A percentile compares a stretch with the other conserved stretches of the same genome.
Conservation (phyloP, 2,888 invertebrate genomes). For the Euzophera pinguis region DNA sequence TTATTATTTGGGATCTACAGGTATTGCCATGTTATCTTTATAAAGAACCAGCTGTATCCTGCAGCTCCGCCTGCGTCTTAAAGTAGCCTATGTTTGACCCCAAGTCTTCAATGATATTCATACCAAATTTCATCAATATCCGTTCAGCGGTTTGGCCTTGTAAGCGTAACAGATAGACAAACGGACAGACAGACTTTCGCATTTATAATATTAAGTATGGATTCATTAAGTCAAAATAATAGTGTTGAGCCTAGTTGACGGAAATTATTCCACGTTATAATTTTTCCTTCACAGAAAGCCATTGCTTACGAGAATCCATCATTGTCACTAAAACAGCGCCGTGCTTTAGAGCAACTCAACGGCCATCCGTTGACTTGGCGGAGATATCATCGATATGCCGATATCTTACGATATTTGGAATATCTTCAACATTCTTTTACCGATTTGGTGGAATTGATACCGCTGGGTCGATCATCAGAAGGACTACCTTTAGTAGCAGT, state of each 20-base stretch:
- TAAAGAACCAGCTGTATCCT: no score
- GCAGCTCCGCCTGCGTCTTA: no score
- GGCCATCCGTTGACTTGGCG: conserved; percentile 86
- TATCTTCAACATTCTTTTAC: conserved; percentile 83
- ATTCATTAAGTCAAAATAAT: no score
- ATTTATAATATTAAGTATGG: no score
- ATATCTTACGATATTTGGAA: conserved; percentile 84
- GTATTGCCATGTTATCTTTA: conserved; percentile 1
- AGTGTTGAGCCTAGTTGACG: no score
- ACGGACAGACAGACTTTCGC: no score
- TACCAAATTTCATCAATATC: no score
- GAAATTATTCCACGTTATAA: neutral
- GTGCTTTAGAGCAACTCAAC: conserved; percentile 76
- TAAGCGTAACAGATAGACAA: no score
- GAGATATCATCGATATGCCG: conserved; percentile 85
- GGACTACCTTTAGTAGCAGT: conserved; percentile 85
- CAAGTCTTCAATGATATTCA: no score
- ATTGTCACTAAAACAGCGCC: conserved; percentile 80
- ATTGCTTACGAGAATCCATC: conserved; percentile 84
- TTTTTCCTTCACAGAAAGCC: conserved; percentile 72
- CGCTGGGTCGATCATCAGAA: conserved; percentile 86
- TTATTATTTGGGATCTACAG: conserved; percentile 86
- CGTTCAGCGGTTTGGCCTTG: no score
- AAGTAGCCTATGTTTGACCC: no score
- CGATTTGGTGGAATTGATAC: conserved; percentile 82